Base-by-base conservation (phyloP, 2,888 invertebrate genomes). In the Polydrusus tereticollis region DNA sequence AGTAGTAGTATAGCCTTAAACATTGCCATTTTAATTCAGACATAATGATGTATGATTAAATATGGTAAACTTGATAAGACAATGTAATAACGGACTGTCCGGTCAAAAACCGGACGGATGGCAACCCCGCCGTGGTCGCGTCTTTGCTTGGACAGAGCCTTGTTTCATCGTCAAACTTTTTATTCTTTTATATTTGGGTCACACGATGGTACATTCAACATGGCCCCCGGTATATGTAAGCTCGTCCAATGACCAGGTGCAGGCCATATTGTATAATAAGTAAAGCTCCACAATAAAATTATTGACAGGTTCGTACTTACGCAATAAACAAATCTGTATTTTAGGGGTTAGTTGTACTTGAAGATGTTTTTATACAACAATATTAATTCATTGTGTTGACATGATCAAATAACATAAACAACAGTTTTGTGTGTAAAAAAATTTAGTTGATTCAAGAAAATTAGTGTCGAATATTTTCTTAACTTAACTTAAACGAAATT, bases 221-320 rank as follows among this genome's bases (percentile, higher is more conserved):
- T 78, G 77, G 78, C 78, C 79, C 76, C 78, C 75, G 78, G 77
- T 78, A 75, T 64, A 74, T 76, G 72, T 77, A 70, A 72, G 76
- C 75, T 76, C 77, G 76, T 79, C 77, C 77, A 80, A 79, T 80
- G 78, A 78, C 80, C 81, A 81, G 81, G 81, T 81, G 81, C 79
- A 76, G 77, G 77, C 78, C 78, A 80, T 80, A 80, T 80, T 80
- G 80, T 80, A 80, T 80, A 62, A 79, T 78, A 79, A 80, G 77
- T 78, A 77, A 76, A 79, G 78, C 79, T 79, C 76, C 76, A 80
- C 77, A 79, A 80, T 79, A 76, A 79, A 78, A 36, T 79, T 78
- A 78, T 78, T 78, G 69, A 75, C 76, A 76, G 74, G 74, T 76
- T 76, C 78, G 75, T 71, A 77, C 21, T 66, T 50, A 63, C 10